A percentile compares a stretch with the other conserved stretches of the same genome.
Evolutionary conservation across 2,113 vertebrate species (phyloP).

Genomic region (Myotis yumanensis): DNA sequence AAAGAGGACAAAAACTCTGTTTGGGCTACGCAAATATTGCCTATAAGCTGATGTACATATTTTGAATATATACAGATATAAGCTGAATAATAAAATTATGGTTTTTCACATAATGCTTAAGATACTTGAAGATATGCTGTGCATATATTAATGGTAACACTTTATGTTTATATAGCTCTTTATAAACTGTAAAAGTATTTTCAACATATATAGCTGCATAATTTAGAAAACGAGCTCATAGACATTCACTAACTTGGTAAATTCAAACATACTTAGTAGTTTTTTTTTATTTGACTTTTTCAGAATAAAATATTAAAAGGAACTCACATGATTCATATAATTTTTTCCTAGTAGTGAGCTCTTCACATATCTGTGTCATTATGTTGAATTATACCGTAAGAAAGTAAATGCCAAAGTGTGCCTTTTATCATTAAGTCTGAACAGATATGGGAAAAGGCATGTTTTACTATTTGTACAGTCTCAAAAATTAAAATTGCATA

Average conservation of each 20-base stretch:
- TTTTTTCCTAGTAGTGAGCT: neutral
- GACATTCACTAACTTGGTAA: neutral
- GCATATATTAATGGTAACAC: neutral
- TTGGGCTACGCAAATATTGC: neutral
- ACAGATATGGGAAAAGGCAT: neutral
- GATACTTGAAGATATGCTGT: neutral
- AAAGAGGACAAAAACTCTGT: neutral
- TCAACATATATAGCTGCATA: neutral
- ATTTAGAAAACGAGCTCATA: conserved; percentile 13
- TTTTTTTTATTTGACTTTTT: neutral
- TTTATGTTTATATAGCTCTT: conserved; percentile 31
- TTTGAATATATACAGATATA: neutral
- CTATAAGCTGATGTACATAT: neutral
- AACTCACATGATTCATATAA: neutral
- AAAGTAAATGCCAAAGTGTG: conserved; percentile 26
- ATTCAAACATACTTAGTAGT: neutral
- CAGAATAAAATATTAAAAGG: conserved; percentile 23
- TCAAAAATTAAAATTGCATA: conserved; percentile 6
- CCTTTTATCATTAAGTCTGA: neutral
- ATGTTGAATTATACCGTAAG: conserved; percentile 12
- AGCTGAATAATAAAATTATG: neutral
- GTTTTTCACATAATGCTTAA: neutral
- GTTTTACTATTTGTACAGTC: neutral
- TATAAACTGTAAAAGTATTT: conserved; percentile 19
- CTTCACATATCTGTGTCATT: neutral